Evolutionary conservation across 2,113 vertebrate genomes (phyloP), one percentile per base, ranked within the genome.

Genomic region (Pionites leucogaster): DNA sequence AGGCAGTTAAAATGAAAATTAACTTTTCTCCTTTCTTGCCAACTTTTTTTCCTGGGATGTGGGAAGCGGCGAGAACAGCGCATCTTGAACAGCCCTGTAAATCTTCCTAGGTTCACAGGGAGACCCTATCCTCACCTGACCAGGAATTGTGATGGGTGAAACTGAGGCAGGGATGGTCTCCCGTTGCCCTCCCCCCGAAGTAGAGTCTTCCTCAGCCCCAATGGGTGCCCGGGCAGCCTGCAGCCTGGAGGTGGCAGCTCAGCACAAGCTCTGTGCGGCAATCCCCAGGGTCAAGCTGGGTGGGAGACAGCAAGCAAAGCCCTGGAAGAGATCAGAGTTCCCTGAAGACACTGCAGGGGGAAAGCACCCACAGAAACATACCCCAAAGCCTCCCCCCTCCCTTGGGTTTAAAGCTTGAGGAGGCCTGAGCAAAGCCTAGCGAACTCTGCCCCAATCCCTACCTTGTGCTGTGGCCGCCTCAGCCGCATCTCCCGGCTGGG

Each of bases 111-210:
- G 86, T 47, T 24, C 49, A 47, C 0, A 0, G n/a, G 19, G 49
- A 49, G 24, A 71, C 65, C 12, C 0, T 53, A 19, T 53, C 53
- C 57, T 29, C 15, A 10, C 18, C 4, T 28, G 64, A n/a, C 24
- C n/a, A 63, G 23, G n/a, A 71, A 39, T 2, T 28, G 28, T n/a
- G 41, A 39, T 1, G 0, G 55, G 47, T n/a, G 39, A 71, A 63
- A n/a, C 15, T 0, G 2, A 46, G 41, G 23, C 41, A 37, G 27
- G 6, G 23, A 42, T 0, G 1, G 39, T 46, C 22, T 52, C 14
- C 52, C 27, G 11, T 69, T 60, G 33, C 53, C 37, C 35, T 52
- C 22, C 52, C 42, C 24, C 42, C 24, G 17, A 28, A 2, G 1
- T 9, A 19, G 19, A 29, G 18, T 9, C 16, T 52, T 17, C 37